Percentiles rank a stretch among this genome's conserved stretches.
These are phyloP conservation scores for Ptychobarbus kaznakovi DNA, from an alignment of 2,797 vertebrate genomes.

Conservation along the genomic window DNA sequence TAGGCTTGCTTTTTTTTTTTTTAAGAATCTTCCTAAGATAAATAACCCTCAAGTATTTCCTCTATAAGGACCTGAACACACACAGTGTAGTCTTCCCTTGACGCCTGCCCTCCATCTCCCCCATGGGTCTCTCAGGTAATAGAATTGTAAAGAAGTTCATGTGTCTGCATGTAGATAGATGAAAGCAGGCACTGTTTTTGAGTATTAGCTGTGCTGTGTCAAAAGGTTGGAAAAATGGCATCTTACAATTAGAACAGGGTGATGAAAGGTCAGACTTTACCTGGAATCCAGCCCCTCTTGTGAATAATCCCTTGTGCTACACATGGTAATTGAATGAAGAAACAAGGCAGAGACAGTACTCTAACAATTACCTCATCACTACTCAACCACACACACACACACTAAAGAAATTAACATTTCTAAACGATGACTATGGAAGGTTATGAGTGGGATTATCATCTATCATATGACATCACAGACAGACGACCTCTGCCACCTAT, in stretches of 20 bases:
- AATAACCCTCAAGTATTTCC: slow-evolving; percentile 23
- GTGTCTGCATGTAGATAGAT: slow-evolving; percentile 24
- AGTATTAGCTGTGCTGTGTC: neutral
- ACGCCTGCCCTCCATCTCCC: neutral
- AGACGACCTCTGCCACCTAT: neutral
- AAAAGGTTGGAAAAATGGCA: slow-evolving; percentile 1
- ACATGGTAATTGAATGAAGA: slow-evolving; percentile 14
- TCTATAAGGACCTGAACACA: slow-evolving; percentile 26
- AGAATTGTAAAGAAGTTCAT: slow-evolving; percentile 58
- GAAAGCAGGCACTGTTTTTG: slow-evolving; percentile 13
- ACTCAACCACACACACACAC: neutral
- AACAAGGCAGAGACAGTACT: neutral
- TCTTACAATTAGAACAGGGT: slow-evolving; percentile 2
- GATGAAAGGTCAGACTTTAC: slow-evolving; percentile 11
- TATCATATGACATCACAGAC: neutral
- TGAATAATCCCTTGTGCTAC: slow-evolving; percentile 15
- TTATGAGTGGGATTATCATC: slow-evolving; percentile 9
- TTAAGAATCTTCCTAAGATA: slow-evolving; percentile 14
- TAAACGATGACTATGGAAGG: neutral
- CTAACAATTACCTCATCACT: neutral
- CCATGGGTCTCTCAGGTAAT: slow-evolving; percentile 27
- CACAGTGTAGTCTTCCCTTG: neutral
- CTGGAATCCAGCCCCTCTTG: neutral
- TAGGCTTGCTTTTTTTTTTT: neutral
- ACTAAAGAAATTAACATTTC: slow-evolving; percentile 16